phyloP scores from a whole-genome alignment of 2,113 vertebrate species.

The Stigmatopora argus region DNA sequence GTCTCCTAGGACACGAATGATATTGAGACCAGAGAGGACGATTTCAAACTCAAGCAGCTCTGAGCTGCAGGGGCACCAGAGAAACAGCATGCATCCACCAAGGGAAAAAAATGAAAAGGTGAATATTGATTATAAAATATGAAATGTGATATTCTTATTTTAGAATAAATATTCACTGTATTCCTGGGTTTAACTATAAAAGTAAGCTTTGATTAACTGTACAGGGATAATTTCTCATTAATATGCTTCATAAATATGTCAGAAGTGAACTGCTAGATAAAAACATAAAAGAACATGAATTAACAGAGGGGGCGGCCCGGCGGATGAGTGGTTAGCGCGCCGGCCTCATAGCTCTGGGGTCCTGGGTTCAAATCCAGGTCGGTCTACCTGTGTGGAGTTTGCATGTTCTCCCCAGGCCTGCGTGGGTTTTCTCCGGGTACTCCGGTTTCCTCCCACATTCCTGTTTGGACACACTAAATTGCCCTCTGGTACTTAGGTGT shows the following conservation, averaged over 20 bases:
- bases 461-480: too few relatives aligned
- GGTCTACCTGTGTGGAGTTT: too few relatives aligned
- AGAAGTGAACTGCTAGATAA: too few relatives aligned
- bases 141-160: neutral
- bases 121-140: conserved; percentile 4
- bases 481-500: too few relatives aligned
- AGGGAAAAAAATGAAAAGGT: conserved; percentile 3
- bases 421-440: too few relatives aligned
- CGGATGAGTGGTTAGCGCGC: too few relatives aligned
- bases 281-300: too few relatives aligned
- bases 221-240: neutral
- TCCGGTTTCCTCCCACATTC: too few relatives aligned
- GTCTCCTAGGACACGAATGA: conserved; percentile 59
- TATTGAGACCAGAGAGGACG: conserved; percentile 44
- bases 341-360: too few relatives aligned
- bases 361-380: too few relatives aligned
- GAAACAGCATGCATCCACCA: conserved; percentile 9
- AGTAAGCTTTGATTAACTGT: neutral
- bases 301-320: too few relatives aligned
- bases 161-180: neutral
- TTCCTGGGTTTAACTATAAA: neutral
- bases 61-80: conserved; percentile 34
- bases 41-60: conserved; percentile 43
- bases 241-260: neutral
- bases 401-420: too few relatives aligned